Evolutionary conservation across 1,140 invertebrate genomes (phyloP), one percentile per base, ranked within the genome.

Genomic region (Bursaphelenchus mucronatus): DNA sequence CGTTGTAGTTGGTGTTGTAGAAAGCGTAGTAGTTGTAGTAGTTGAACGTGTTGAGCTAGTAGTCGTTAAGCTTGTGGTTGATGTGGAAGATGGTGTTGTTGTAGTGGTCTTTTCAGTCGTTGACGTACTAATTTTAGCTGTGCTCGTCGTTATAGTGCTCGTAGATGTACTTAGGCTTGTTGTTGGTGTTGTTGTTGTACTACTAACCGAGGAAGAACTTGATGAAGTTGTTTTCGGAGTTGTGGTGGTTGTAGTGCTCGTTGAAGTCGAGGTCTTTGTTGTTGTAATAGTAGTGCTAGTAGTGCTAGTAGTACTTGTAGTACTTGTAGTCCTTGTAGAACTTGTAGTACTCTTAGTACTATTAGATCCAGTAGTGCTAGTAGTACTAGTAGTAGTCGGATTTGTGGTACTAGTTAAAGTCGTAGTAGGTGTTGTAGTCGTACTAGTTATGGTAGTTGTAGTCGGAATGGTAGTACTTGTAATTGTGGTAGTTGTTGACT

Each of bases 141-240:
- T 59, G 3, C 13, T 44, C 21, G 46, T 9, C 8, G 51, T 63
- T 4, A 13, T 49, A 10, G 55, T 46, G 10, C 53, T 49, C 4
- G 39, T 43, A 46, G 39, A 41, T 0, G 56, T 63, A 17, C 10
- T 15, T 1, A 39, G 6, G 40, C 13, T 13, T 11, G 13, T 43
- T 1, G 15, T 40, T 41, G 2, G 8, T 3, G 55, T 64, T 10
- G 44, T 55, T 17, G 40, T 47, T 1, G 63, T 64, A 13, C 55
- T 64, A 4, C 40, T 65, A 17, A 19, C 9, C 8, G 30, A 19
- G 3, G 17, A 10, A 63, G 63, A n/a, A n/a, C n/a, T n/a, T n/a
- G n/a, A n/a, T n/a, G n/a, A n/a, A n/a, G n/a, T n/a, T n/a, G n/a
- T n/a, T n/a, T n/a, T 39, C 2, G 54, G 8, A n/a, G 30, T 15